A percentile compares a stretch with the other conserved stretches of the same genome.
Evolutionary conservation across 2,113 vertebrate species (phyloP).

Genomic region (Bubo blakistoni): DNA sequence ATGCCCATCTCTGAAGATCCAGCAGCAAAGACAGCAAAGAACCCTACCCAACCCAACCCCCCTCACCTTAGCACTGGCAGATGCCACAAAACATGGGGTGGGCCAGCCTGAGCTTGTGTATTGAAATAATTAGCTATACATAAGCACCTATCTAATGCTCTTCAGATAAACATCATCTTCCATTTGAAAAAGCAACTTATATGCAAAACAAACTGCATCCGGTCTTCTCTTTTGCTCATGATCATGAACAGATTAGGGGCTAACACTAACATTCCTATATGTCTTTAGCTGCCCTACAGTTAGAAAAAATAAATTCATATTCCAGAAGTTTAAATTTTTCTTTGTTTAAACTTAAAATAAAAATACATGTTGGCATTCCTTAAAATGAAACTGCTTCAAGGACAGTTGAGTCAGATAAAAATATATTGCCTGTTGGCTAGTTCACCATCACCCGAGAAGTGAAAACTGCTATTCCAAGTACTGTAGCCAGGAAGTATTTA

Average conservation of each 20-base stretch:
- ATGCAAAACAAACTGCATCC: not conserved
- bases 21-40: not conserved
- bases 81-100: not conserved
- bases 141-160: not conserved
- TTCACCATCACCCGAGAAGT: not conserved
- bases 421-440: conserved; percentile 27
- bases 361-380: not conserved
- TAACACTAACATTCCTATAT: not conserved
- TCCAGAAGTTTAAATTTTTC: not conserved
- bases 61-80: not conserved
- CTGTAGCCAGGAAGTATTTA: conserved; percentile 16
- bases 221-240: not conserved
- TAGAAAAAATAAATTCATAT: not conserved
- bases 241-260: not conserved
- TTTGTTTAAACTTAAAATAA: conserved; percentile 2
- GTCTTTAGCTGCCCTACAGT: not conserved
- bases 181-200: not conserved
- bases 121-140: not conserved
- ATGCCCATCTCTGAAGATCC: not conserved
- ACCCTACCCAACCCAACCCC: not conserved
- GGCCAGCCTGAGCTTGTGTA: not conserved
- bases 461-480: not conserved
- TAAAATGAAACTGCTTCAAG: not conserved
- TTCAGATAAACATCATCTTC: not conserved
- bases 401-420: conserved; percentile 19